Evolutionary conservation across 2,797 vertebrate genomes (phyloP).

Genomic region (Sebastes hopkinsi): DNA sequence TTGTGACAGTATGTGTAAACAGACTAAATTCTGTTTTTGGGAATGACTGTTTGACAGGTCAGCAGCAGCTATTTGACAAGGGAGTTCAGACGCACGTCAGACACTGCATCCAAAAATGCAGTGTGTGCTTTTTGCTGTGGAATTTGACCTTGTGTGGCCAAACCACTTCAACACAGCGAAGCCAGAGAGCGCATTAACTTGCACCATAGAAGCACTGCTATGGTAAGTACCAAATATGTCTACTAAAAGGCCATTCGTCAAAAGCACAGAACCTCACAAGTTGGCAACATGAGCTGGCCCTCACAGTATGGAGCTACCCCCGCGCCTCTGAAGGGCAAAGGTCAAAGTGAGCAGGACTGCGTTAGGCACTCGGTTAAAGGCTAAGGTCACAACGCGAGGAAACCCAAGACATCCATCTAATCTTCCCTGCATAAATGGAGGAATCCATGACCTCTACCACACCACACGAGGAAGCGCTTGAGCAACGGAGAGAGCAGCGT

Average conservation of each 20-base stretch:
- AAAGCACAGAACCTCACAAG: slow-evolving; percentile 6
- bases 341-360: slow-evolving; percentile 1
- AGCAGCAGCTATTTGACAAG: slow-evolving; percentile 3
- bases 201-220: not conserved
- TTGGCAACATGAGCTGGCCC: slow-evolving; percentile 12
- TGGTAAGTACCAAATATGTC: slow-evolving; percentile 1
- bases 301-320: not conserved
- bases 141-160: slow-evolving; percentile 38
- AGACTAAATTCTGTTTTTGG: not conserved
- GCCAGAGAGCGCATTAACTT: slow-evolving; percentile 16
- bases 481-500: slow-evolving; percentile 18
- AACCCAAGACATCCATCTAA: slow-evolving; percentile 48
- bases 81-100: slow-evolving; percentile 5
- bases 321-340: slow-evolving; percentile 11
- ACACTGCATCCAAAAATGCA: slow-evolving; percentile 6
- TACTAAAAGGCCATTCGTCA: slow-evolving; percentile 13
- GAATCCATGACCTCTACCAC: slow-evolving; percentile 41
- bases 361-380: slow-evolving; percentile 4
- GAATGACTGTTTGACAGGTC: slow-evolving; percentile 6
- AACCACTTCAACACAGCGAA: slow-evolving; percentile 18
- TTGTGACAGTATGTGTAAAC: slow-evolving; percentile 1
- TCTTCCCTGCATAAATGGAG: slow-evolving; percentile 37
- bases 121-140: slow-evolving; percentile 11
- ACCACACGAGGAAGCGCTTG: slow-evolving; percentile 10
- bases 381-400: slow-evolving; percentile 29